Percentiles rank a stretch among this genome's conserved stretches.
Conservation (phyloP, 2,888 invertebrate genomes). For the Torymus tubicola region DNA sequence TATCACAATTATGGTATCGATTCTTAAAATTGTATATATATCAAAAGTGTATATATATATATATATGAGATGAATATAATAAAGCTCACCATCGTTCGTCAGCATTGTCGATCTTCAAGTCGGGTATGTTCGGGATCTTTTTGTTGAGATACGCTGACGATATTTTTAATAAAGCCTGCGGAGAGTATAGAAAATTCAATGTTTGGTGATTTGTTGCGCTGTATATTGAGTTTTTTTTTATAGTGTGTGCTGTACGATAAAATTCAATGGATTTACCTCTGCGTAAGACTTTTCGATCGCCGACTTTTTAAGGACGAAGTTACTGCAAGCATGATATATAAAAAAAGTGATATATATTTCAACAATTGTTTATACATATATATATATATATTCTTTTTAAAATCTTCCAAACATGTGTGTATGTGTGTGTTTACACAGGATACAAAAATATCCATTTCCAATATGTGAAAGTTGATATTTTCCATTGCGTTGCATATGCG, state of each 20-base stretch:
- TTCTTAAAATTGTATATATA: no score
- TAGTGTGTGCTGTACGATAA: background rate
- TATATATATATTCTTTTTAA: no score
- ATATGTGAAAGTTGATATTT: no score
- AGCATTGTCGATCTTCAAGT: conserved; percentile 91
- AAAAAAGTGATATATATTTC: no score
- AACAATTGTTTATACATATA: no score
- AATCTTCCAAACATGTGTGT: no score
- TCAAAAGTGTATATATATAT: no score
- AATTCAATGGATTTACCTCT: conserved; percentile 82
- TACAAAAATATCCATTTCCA: no score
- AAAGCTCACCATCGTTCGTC: conserved; percentile 89
- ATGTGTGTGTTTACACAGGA: no score
- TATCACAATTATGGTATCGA: conserved; percentile 15
- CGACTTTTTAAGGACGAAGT: conserved; percentile 92
- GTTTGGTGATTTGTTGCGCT: background rate
- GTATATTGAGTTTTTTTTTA: no score
- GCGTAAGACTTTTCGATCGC: conserved; percentile 96
- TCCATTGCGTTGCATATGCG: no score
- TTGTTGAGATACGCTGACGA: conserved; percentile 94
- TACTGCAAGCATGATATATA: conserved; percentile 76
- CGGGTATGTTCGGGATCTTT: conserved; percentile 95
- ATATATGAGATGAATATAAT: no score
- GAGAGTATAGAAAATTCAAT: conserved; percentile 58
- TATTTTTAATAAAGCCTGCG: conserved; percentile 91